Evolutionary conservation across 1,140 invertebrate species (phyloP).

Genomic region (Drosophila nigromelanica): DNA sequence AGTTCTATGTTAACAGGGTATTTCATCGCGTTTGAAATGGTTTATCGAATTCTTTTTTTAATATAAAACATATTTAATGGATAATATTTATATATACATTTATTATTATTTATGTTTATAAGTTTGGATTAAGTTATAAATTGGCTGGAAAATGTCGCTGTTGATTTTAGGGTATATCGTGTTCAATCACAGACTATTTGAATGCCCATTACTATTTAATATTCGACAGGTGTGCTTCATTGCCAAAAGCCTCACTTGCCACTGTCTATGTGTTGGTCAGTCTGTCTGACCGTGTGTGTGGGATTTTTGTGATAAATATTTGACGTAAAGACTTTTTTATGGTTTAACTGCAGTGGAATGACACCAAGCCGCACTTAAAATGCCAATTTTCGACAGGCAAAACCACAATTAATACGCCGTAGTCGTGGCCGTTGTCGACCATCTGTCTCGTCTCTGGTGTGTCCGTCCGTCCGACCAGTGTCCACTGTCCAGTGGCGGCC

Average conservation of each 20-base stretch:
- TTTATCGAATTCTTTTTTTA: no score
- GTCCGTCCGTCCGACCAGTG: background rate
- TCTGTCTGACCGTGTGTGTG: slow-evolving; percentile 36
- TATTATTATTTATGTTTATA: no score
- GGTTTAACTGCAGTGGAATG: slow-evolving; percentile 65
- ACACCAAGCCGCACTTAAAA: slow-evolving; percentile 81
- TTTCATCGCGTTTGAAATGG: no score
- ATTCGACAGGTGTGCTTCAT: slow-evolving; percentile 28
- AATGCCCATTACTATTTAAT: slow-evolving; percentile 26
- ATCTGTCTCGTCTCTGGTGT: background rate
- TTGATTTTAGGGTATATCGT: background rate
- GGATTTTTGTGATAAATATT: slow-evolving; percentile 75
- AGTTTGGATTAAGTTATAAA: no score
- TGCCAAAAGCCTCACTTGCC: background rate
- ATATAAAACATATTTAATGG: no score
- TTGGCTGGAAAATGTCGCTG: no score
- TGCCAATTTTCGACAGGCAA: slow-evolving; percentile 77
- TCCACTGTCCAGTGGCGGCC: background rate
- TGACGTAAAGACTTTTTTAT: slow-evolving; percentile 68
- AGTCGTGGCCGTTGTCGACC: slow-evolving; percentile 8
- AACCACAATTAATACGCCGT: slow-evolving; percentile 79
- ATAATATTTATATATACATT: no score
- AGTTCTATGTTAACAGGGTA: no score
- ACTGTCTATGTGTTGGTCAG: slow-evolving; percentile 18
- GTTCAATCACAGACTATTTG: background rate